Base-by-base conservation (phyloP, 2,797 vertebrate species). In the Enteromius fasciolatus region DNA sequence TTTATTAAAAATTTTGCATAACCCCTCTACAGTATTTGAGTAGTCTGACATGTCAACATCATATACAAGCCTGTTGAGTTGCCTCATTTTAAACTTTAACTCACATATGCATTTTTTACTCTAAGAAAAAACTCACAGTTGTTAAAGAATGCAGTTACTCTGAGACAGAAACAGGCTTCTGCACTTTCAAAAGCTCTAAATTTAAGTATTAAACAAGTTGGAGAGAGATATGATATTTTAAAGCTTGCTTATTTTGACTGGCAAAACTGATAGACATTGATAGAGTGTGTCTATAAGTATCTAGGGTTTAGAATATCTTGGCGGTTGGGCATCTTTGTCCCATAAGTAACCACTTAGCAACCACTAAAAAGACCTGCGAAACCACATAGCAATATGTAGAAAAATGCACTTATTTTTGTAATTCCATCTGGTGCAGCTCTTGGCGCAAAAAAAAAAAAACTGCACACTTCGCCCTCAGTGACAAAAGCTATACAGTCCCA, bases 321-420 rank as follows among this genome's bases (percentile, higher is more conserved):
- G 18, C 1, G 4, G 20, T 25, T 73, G 11, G 48, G 52, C 33
- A 41, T 59, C 14, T 59, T 41, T 76, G 73, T 59, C 52, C 52
- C 11, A 0, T 41, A 44, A 17, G 52, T 9, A 31, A 57, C 33
- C 33, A 25, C 28, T 66, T 54, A 41, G 50, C 48, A 68, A 31
- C 25, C 67, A 59, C 50, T 59, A 17, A 59, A 41, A 44, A 44
- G 11, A 48, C 17, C 23, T 70, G 46, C 31, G 23, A 57, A 80
- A 36, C 41, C 66, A n/a, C 25, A 46, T 31, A 44, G 52, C 36
- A 80, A 70, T 54, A 54, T 74, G 31, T 46, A 59, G 36, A 25
- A 80, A 70, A 54, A 54, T 54, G 31, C 14, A n/a, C 46, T 73
- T 54, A 54, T 54, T 74, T 74, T 74, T 54, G 18, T 73, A 36